Percentiles rank a stretch among this genome's conserved stretches.
These are phyloP conservation scores for Allobates femoralis DNA, from an alignment of 2,797 vertebrate genomes.

Conservation along the genomic window DNA sequence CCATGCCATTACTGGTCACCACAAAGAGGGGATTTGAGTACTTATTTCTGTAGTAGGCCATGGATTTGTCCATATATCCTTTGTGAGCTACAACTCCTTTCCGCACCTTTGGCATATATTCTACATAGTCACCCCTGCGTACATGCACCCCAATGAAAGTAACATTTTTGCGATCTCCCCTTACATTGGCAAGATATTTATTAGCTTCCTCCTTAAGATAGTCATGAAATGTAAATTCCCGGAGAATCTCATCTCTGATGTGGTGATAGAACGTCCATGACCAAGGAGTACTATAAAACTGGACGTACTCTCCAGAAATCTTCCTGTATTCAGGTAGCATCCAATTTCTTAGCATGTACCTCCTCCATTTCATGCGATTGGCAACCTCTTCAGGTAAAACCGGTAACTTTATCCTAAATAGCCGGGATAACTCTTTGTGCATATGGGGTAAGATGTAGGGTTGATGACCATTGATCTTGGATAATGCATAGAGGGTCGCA, in stretches of 20 bases:
- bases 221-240: constrained; percentile 66
- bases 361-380: background rate
- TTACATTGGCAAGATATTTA: constrained; percentile 40
- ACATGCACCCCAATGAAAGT: constrained; percentile 67
- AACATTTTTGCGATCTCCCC: background rate
- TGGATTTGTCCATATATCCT: constrained; percentile 66
- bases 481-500: constrained; percentile 64
- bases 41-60: constrained; percentile 66
- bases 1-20: constrained; percentile 45
- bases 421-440: constrained; percentile 37
- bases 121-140: constrained; percentile 70
- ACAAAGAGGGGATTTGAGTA: constrained; percentile 24
- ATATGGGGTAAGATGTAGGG: constrained; percentile 64
- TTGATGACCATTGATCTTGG: constrained; percentile 47
- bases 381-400: constrained; percentile 25
- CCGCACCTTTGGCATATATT: constrained; percentile 59
- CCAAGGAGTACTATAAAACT: constrained; percentile 49
- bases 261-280: too few species aligned
- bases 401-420: constrained; percentile 65
- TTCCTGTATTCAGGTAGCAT: constrained; percentile 64
- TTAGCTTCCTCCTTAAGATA: constrained; percentile 54
- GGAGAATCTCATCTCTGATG: too few species aligned
- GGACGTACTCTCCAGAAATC: constrained; percentile 27
- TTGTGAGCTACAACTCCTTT: constrained; percentile 70
- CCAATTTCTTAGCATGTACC: constrained; percentile 65